Percentiles rank a stretch among this genome's conserved stretches.
Conservation (phyloP, 2,888 invertebrate genomes). For the Drepana falcataria region DNA sequence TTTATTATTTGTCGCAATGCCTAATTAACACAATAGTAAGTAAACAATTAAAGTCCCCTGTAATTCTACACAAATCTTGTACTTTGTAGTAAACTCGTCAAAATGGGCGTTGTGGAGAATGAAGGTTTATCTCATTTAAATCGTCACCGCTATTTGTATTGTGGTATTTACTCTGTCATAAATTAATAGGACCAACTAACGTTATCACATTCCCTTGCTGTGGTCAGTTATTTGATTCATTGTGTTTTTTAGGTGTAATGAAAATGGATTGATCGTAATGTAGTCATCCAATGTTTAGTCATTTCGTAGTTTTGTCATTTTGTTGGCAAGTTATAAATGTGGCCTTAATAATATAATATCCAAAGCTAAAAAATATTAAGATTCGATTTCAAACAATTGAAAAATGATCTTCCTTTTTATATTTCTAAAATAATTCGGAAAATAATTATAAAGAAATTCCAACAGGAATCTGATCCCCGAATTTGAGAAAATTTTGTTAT, state of each 20-base stretch:
- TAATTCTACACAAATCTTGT: neutral
- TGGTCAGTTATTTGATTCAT: neutral
- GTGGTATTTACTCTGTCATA: conserved; percentile 22
- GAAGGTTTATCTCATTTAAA: conserved; percentile 51
- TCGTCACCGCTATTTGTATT: conserved; percentile 38
- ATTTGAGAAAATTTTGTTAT: too few relatives aligned
- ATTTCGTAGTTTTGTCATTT: too few relatives aligned
- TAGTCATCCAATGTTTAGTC: too few relatives aligned
- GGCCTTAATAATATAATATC: too few relatives aligned
- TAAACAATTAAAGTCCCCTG: neutral
- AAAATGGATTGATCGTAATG: neutral
- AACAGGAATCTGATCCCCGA: too few relatives aligned
- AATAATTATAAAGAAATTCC: too few relatives aligned
- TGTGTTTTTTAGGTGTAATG: neutral
- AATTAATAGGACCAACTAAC: conserved; percentile 11
- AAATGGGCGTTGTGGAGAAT: conserved; percentile 66
- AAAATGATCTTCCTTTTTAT: too few relatives aligned
- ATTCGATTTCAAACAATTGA: too few relatives aligned
- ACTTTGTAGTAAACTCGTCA: conserved; percentile 13
- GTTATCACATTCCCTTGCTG: conserved; percentile 8
- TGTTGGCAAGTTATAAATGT: too few relatives aligned
- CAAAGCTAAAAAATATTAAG: too few relatives aligned
- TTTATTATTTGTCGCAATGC: conserved; percentile 3
- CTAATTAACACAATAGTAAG: neutral
- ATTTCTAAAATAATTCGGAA: too few relatives aligned